phyloP scores from a whole-genome alignment of 1,140 invertebrate species.

The Cydia fagiglandana region DNA sequence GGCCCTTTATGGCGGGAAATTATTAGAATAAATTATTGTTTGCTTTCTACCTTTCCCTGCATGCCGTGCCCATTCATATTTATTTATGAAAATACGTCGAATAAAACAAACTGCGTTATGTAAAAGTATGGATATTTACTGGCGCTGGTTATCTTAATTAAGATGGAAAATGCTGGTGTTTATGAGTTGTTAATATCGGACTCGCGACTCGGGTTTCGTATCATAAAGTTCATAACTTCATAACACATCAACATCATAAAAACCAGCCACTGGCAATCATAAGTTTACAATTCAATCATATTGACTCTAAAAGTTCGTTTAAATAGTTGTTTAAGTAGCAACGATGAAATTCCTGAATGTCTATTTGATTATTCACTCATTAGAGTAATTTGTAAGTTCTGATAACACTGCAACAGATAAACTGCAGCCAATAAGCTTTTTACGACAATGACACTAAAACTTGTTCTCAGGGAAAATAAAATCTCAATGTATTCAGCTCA shows the following conservation, averaged over 20 bases:
- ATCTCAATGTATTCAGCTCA: neutral
- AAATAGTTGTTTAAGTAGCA: too few species aligned
- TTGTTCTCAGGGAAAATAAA: neutral
- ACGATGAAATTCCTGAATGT: too few species aligned
- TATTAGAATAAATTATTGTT: slow-evolving; percentile 31
- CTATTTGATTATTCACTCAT: too few species aligned
- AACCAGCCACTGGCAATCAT: too few species aligned
- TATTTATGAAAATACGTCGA: slow-evolving; percentile 18
- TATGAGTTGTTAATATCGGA: neutral
- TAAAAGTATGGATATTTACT: neutral
- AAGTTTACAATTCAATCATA: neutral
- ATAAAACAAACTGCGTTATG: neutral
- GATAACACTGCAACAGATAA: neutral
- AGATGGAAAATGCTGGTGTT: neutral
- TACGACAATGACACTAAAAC: neutral
- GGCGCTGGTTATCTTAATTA: neutral
- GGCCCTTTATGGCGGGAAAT: slow-evolving; percentile 26
- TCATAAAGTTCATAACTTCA: too few species aligned
- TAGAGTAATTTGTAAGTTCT: neutral
- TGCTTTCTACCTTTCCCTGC: slow-evolving; percentile 28
- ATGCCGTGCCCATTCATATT: slow-evolving; percentile 10
- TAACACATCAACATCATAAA: too few species aligned
- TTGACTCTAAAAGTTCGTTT: neutral
- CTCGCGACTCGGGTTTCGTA: neutral
- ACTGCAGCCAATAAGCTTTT: neutral